Percentiles rank a stretch among this genome's conserved stretches.
These are phyloP conservation scores for Sula dactylatra DNA, from an alignment of 2,113 vertebrate species.

Conservation along the genomic window DNA sequence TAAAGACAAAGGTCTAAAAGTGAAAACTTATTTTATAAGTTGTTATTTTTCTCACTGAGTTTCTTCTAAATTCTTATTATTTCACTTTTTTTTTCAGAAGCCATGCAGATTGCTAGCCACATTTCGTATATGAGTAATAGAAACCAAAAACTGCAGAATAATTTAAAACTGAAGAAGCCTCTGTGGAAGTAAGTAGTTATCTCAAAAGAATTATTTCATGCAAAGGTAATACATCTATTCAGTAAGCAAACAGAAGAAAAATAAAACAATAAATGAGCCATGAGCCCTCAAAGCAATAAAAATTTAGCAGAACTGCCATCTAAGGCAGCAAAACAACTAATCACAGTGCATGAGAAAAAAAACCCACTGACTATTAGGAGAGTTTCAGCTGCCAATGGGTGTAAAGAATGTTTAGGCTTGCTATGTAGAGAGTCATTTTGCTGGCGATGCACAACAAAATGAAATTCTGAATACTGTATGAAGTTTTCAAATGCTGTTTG, in stretches of 20 bases:
- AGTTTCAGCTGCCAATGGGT: background rate
- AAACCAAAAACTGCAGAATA: background rate
- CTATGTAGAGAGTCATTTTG: background rate
- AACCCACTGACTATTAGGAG: background rate
- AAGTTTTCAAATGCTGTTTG: background rate
- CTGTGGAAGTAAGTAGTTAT: background rate
- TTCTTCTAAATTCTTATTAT: background rate
- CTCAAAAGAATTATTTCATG: conserved; percentile 38
- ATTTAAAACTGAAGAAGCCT: background rate
- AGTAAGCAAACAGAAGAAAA: conserved; percentile 44
- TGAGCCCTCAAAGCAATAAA: background rate
- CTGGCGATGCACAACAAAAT: background rate
- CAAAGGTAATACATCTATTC: conserved; percentile 42
- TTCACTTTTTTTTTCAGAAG: background rate
- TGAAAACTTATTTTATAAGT: background rate
- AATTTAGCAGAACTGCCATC: conserved; percentile 22
- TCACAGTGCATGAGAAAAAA: background rate
- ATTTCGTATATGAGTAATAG: background rate
- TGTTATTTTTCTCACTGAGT: background rate
- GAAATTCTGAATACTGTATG: background rate
- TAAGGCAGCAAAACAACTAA: conserved; percentile 12
- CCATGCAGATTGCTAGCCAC: background rate
- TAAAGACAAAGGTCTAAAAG: background rate
- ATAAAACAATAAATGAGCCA: conserved; percentile 50
- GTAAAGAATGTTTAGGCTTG: background rate